These are phyloP conservation scores for Heteromurus nitidus DNA, from an alignment of 2,888 invertebrate genomes.

Conservation along the genomic window DNA sequence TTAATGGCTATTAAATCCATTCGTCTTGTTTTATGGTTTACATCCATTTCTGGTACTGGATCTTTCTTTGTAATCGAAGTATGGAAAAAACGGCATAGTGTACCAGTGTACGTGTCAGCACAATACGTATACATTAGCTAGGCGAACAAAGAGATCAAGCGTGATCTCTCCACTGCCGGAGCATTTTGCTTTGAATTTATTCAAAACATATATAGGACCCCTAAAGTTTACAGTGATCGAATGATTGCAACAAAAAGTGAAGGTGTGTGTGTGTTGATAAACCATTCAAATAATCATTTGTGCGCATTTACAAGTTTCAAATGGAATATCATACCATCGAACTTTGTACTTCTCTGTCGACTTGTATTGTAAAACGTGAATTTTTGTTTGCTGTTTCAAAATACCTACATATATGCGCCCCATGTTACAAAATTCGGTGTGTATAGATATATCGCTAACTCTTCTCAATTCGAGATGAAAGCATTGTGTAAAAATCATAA, in stretches of 20 bases:
- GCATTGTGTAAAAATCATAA: slow-evolving; percentile 37
- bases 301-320: no score
- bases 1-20: slow-evolving; percentile 66
- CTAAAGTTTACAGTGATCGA: no score
- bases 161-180: neutral
- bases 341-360: no score
- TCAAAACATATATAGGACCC: no score
- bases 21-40: slow-evolving; percentile 64
- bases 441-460: no score
- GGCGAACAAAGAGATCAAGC: slow-evolving; percentile 19
- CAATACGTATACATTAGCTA: no score
- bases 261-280: neutral
- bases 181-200: neutral
- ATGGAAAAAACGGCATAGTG: slow-evolving; percentile 3
- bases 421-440: no score
- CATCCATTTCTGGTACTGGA: slow-evolving; percentile 1
- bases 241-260: no score
- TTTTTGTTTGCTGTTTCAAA: neutral
- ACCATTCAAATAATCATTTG: neutral
- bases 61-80: slow-evolving; percentile 1
- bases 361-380: no score
- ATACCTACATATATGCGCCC: no score
- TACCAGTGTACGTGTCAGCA: no score
- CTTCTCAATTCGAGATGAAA: slow-evolving; percentile 22
- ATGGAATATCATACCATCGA: no score